These are phyloP conservation scores for Axis porcinus DNA, from an alignment of 2,113 vertebrate species.

Conservation along the genomic window DNA sequence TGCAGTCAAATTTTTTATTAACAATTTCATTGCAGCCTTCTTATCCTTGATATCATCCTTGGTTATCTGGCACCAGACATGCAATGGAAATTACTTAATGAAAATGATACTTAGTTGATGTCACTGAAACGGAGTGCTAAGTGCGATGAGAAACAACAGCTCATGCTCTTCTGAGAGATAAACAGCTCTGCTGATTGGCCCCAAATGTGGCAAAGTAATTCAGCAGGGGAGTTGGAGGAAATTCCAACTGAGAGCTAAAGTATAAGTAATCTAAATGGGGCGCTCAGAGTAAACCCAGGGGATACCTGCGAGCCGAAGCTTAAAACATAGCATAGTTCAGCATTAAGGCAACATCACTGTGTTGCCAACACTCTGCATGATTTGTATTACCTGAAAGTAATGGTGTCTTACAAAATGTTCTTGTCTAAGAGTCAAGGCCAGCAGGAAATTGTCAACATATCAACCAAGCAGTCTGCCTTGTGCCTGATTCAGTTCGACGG, in stretches of 20 bases:
- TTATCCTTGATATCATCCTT: background rate
- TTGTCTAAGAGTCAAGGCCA: background rate
- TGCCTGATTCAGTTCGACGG: background rate
- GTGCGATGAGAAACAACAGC: conserved; percentile 30
- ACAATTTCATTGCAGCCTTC: background rate
- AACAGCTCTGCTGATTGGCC: conserved; percentile 58
- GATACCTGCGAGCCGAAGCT: background rate
- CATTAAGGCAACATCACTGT: background rate
- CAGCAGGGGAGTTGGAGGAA: conserved; percentile 48
- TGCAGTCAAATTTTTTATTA: background rate
- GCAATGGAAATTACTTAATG: conserved; percentile 3
- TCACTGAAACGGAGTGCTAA: conserved; percentile 18
- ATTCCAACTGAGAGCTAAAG: conserved; percentile 50
- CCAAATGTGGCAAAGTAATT: conserved; percentile 48
- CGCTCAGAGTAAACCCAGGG: conserved; percentile 47
- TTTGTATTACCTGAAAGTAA: background rate
- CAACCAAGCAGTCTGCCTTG: background rate
- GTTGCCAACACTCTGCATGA: background rate
- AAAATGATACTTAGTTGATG: conserved; percentile 3
- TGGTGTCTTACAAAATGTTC: background rate
- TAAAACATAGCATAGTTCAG: conserved; percentile 34
- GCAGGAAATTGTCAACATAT: background rate
- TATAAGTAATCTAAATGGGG: conserved; percentile 48
- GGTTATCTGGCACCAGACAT: background rate
- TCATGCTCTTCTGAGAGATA: conserved; percentile 52